Base-by-base conservation (phyloP, 2,113 vertebrate species). In the Echinops telfairi region DNA sequence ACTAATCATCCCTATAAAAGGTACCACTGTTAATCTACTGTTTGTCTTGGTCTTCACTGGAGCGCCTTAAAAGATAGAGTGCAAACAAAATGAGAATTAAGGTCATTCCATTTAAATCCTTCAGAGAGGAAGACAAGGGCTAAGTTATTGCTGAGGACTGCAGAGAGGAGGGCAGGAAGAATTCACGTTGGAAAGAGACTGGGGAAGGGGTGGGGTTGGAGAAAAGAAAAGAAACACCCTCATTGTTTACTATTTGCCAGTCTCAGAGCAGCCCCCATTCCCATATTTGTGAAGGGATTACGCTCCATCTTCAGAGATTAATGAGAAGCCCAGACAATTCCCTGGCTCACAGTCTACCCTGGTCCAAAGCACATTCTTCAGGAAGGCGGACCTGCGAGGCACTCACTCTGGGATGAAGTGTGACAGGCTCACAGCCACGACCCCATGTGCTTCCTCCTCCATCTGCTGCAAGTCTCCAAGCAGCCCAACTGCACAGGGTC, bases 51-150 rank as follows among this genome's bases (percentile, higher is more conserved):
- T 98, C 97, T 98, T 98, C 97, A 97, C 87, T 96, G 97, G 97
- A 97, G 97, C 97, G 97, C 98, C 98, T 98, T 98, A 97, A 97
- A 70, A 98, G 98, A 98, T 96, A 97, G 95, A 98, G 96, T 97
- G 97, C 98, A 98, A 98, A 98, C 98, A 98, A 98, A 98, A 97
- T 82, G 85, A 98, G 98, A 98, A 98, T 98, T 98, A 98, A 98
- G 97, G 97, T 98, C 98, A 98, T 98, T 98, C 97, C 97, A 97
- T 98, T 98, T 98, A 98, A 98, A 98, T 98, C 98, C 97, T 98
- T 97, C 96, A 97, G 96, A 97, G 94, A 97, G 96, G 97, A 97
- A 98, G 97, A 96, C 96, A 97, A 98, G 96, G 94, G 97, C 97
- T 98, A 98, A 98, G 97, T 98, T 98, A 98, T 98, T 97, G 94